Conservation (phyloP, 1,140 invertebrate genomes). For the Cyclina sinensis region DNA sequence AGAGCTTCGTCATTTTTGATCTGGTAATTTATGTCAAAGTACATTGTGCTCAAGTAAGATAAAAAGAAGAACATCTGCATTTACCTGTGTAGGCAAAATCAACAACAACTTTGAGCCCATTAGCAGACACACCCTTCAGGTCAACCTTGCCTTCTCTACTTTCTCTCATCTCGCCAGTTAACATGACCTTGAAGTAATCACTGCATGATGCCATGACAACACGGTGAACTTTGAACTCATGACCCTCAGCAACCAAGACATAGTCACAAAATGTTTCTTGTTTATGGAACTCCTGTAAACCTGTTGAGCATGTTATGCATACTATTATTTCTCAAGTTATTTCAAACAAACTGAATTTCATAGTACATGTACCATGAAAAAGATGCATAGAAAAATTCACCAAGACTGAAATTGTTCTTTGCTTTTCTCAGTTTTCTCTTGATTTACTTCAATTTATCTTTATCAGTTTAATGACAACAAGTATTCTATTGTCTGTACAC, state of each 20-base stretch:
- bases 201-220: slow-evolving; percentile 85
- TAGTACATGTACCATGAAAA: too few species aligned
- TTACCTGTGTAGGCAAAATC: slow-evolving; percentile 83
- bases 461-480: too few species aligned
- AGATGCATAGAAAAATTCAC: too few species aligned
- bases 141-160: slow-evolving; percentile 81
- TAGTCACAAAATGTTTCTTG: slow-evolving; percentile 81
- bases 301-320: too few species aligned
- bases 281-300: slow-evolving; percentile 79
- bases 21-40: too few species aligned
- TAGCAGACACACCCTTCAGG: slow-evolving; percentile 82
- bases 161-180: slow-evolving; percentile 85
- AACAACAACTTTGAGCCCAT: slow-evolving; percentile 81
- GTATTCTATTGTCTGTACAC: too few species aligned
- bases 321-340: too few species aligned
- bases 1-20: too few species aligned
- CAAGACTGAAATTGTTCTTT: too few species aligned
- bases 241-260: slow-evolving; percentile 77
- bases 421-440: too few species aligned
- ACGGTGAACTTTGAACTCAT: slow-evolving; percentile 80
- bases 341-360: too few species aligned
- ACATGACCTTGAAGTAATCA: slow-evolving; percentile 90
- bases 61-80: neutral
- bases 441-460: too few species aligned
- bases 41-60: slow-evolving; percentile 49